Percentiles rank a stretch among this genome's conserved stretches.
Evolutionary conservation across 2,888 invertebrate genomes (phyloP).

Genomic region (Clitarchus hookeri): DNA sequence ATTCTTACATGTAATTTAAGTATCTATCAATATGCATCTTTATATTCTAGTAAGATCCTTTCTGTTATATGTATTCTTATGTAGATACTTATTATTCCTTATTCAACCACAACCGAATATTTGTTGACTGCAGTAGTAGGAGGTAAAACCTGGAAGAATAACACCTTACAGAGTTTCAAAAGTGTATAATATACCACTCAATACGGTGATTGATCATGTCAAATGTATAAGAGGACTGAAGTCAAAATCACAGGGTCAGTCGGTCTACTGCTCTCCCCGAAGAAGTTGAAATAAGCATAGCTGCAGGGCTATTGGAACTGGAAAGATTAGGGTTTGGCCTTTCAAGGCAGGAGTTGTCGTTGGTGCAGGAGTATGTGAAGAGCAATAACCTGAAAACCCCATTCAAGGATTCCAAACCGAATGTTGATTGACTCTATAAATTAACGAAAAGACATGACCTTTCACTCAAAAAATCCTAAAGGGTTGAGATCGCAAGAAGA

Average conservation of each 20-base stretch:
- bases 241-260: not conserved
- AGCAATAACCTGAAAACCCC: not conserved
- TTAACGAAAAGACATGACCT: not conserved
- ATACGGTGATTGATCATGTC: not conserved
- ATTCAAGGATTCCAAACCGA: not conserved
- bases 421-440: not conserved
- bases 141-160: not conserved
- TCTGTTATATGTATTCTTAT: no score
- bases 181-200: not conserved
- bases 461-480: not conserved
- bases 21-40: no score
- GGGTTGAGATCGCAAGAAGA: not conserved
- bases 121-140: not conserved
- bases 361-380: not conserved
- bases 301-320: not conserved
- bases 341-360: not conserved
- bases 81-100: no score
- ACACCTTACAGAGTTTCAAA: not conserved
- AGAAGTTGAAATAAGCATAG: not conserved
- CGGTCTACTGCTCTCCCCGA: not conserved
- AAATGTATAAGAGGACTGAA: not conserved
- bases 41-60: no score
- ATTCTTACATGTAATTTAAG: no score
- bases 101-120: not conserved
- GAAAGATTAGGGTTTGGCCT: not conserved